Base-by-base conservation (phyloP, 2,113 vertebrate species). In the Melanerpes formicivorus region DNA sequence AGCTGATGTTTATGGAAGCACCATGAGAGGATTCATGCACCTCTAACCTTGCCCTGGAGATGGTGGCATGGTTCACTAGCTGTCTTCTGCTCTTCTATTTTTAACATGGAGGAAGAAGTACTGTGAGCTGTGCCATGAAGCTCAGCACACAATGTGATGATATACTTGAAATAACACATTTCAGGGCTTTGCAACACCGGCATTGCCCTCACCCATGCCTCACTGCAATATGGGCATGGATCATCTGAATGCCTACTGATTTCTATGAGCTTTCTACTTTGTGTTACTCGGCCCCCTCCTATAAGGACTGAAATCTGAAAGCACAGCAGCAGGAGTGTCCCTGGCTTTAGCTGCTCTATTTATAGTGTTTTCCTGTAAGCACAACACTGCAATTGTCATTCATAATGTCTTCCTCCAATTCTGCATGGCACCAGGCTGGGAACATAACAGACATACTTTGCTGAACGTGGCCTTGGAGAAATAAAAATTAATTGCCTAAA, bases 361-460 rank as follows among this genome's bases (percentile, higher is more conserved):
- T 91, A 90, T 93, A 85, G 70, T 55, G 65, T 78, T 94, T 94
- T 91, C 88, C 93, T 90, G 76, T 48, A 59, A 79, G 71, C 7
- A 2, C 58, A 87, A 87, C 63, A 18, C 58, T 75, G 58, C 42
- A 72, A 79, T 75, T 87, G 78, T 82, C 72, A 71, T 80, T 93
- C 40, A 85, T 5, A 8, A 29, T 32, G 29, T 52, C 52, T 94
- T 90, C 82, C 56, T 91, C 62, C 46, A 84, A 13, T 90, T 90
- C 72, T 72, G 73, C 5, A 3, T 27, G 48, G 22, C 44, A 88
- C 29, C 40, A 59, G 40, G 34, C 52, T 88, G 56, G 22, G 13
- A 11, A 74, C 0, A 0, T 58, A 74, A 70, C 56, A 93, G 93
- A 67, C 22, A 34, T 75, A 16, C 32, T 84, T 84, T 79, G 59